phyloP scores from a whole-genome alignment of 2,888 invertebrate genomes.

The Acholoe squamosa region DNA sequence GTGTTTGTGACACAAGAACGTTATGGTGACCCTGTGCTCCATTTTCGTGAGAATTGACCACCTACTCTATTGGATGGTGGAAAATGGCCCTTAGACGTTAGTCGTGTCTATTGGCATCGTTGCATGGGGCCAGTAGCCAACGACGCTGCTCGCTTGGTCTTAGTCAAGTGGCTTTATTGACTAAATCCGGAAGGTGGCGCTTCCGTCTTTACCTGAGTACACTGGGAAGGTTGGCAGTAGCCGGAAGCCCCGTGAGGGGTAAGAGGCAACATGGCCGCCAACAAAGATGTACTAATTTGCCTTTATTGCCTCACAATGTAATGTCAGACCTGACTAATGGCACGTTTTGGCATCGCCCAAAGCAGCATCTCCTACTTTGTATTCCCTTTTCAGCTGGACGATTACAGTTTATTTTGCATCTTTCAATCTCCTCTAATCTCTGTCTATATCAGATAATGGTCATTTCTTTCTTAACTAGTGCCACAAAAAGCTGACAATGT shows the following conservation, averaged over 20 bases:
- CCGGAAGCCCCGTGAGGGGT: background rate
- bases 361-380: too few species aligned
- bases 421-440: background rate
- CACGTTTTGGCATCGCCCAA: too few species aligned
- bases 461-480: too few species aligned
- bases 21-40: too few species aligned
- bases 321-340: background rate
- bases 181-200: background rate
- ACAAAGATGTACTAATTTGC: background rate
- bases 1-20: too few species aligned
- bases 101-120: background rate
- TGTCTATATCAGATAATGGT: background rate
- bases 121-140: background rate
- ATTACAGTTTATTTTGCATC: background rate
- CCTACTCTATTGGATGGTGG: too few species aligned
- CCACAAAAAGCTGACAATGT: too few species aligned
- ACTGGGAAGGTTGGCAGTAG: background rate
- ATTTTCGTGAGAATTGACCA: too few species aligned
- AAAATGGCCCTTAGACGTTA: background rate
- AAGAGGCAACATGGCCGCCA: constrained; percentile 17
- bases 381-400: too few species aligned
- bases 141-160: background rate
- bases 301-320: background rate
- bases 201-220: constrained; percentile 5
- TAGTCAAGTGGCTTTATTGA: constrained; percentile 27